Percentiles rank a stretch among this genome's conserved stretches.
phyloP scores from a whole-genome alignment of 2,113 vertebrate genomes.

The Lepidiolamprologus cunningtoni region DNA sequence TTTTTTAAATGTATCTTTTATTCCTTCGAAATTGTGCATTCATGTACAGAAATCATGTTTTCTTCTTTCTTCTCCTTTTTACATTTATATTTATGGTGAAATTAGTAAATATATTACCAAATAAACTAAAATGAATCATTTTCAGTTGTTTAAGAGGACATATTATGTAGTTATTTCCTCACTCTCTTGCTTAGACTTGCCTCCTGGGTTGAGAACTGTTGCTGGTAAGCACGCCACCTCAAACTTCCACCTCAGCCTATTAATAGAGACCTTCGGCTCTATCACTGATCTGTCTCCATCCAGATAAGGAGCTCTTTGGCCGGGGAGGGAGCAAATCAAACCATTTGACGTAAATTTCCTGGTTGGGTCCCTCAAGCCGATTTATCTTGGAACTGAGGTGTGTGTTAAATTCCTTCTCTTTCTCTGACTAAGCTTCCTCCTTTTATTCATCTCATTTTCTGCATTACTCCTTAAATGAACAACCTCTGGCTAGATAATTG shows the following conservation, averaged over 20 bases:
- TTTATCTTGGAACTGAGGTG: not conserved
- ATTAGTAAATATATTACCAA: not conserved
- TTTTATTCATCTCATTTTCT: constrained; percentile 3
- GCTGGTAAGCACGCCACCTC: not conserved
- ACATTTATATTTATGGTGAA: not conserved
- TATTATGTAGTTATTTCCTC: not conserved
- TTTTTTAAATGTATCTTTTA: not conserved
- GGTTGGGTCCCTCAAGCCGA: not conserved
- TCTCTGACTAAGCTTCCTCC: not conserved
- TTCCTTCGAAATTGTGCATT: rapidly evolving
- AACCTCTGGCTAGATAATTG: constrained; percentile 1
- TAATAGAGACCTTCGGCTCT: not conserved
- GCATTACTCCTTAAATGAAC: not conserved
- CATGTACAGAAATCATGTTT: not conserved
- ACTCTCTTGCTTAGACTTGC: not conserved
- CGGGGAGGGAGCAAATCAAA: not conserved
- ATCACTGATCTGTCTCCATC: not conserved
- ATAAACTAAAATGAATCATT: not conserved
- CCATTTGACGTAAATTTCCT: not conserved
- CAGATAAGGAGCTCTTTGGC: not conserved
- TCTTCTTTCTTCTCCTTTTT: not conserved
- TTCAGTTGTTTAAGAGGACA: not conserved
- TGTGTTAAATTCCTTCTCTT: not conserved
- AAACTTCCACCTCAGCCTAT: not conserved
- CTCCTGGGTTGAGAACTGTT: not conserved